Evolutionary conservation across 2,113 vertebrate genomes (phyloP).

Genomic region (Phycodurus eques): DNA sequence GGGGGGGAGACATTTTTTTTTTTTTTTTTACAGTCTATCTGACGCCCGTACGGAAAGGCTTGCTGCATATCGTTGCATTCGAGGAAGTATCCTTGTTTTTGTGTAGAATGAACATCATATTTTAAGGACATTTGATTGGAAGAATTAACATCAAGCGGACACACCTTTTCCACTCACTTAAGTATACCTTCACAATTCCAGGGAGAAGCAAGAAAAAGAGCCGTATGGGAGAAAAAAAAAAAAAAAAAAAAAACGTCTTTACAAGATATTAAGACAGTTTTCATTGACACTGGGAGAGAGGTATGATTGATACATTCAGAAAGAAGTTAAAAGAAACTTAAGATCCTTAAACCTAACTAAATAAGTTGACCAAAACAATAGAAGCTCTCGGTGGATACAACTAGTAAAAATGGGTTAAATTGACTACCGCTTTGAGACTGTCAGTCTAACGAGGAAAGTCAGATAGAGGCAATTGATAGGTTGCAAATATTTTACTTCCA

Average conservation of each 20-base stretch:
- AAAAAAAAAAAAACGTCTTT: no score
- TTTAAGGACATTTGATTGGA: not conserved
- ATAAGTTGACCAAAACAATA: not conserved
- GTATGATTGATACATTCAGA: no score
- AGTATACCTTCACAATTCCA: not conserved
- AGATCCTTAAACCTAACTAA: no score
- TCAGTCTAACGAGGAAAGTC: not conserved
- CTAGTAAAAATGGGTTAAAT: not conserved
- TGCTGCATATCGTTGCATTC: not conserved
- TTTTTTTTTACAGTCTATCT: conserved; percentile 10
- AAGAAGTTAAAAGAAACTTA: no score
- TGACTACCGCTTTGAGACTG: not conserved
- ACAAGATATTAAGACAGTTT: not conserved
- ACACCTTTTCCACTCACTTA: not conserved
- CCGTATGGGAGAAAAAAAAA: not conserved
- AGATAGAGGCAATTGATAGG: not conserved
- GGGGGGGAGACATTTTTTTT: conserved; percentile 32
- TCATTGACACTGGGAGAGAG: not conserved
- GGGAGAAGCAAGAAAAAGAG: not conserved
- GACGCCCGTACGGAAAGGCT: conserved; percentile 14
- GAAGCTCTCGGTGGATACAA: not conserved
- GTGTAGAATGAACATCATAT: not conserved
- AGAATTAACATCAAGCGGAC: not conserved
- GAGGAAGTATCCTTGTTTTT: not conserved
- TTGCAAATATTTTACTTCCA: conserved; percentile 4